Percentiles rank a stretch among this genome's conserved stretches.
These are phyloP conservation scores for Anthonomus grandis DNA, from an alignment of 1,140 invertebrate species.

Conservation along the genomic window DNA sequence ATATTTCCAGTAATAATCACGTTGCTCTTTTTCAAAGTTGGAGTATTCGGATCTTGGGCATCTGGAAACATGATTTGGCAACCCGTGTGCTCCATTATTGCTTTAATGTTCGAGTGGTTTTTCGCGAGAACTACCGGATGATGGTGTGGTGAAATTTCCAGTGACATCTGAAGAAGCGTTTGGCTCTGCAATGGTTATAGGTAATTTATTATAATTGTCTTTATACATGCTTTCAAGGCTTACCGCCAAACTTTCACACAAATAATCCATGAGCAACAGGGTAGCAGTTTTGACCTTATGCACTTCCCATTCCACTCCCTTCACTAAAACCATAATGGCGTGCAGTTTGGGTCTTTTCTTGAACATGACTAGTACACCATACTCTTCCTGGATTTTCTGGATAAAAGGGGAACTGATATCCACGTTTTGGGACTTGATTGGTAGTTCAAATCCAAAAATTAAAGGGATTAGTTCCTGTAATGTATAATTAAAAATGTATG, in stretches of 20 bases:
- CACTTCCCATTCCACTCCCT: constrained; percentile 87
- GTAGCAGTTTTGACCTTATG: constrained; percentile 84
- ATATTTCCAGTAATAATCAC: constrained; percentile 87
- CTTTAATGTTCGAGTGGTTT: constrained; percentile 77
- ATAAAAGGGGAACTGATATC: constrained; percentile 77
- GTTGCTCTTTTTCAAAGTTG: constrained; percentile 82
- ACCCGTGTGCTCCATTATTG: constrained; percentile 81
- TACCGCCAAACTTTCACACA: constrained; percentile 76
- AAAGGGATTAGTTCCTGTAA: constrained; percentile 78
- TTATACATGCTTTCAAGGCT: too few relatives aligned
- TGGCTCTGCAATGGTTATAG: too few relatives aligned
- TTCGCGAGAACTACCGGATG: constrained; percentile 84
- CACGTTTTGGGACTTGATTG: constrained; percentile 71
- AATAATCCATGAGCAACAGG: constrained; percentile 72
- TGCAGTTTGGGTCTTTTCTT: constrained; percentile 77
- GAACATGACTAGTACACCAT: constrained; percentile 84
- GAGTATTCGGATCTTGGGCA: constrained; percentile 76
- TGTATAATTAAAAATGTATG: not conserved
- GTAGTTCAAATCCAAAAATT: constrained; percentile 89
- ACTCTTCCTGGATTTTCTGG: constrained; percentile 79
- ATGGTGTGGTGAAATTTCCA: constrained; percentile 92
- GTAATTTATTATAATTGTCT: too few relatives aligned
- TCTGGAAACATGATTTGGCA: constrained; percentile 87
- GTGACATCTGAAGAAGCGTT: constrained; percentile 82
- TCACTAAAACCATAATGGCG: constrained; percentile 78